Evolutionary conservation across 2,888 invertebrate genomes (phyloP), one percentile per base, ranked within the genome.

Genomic region (Acleris holmiana): DNA sequence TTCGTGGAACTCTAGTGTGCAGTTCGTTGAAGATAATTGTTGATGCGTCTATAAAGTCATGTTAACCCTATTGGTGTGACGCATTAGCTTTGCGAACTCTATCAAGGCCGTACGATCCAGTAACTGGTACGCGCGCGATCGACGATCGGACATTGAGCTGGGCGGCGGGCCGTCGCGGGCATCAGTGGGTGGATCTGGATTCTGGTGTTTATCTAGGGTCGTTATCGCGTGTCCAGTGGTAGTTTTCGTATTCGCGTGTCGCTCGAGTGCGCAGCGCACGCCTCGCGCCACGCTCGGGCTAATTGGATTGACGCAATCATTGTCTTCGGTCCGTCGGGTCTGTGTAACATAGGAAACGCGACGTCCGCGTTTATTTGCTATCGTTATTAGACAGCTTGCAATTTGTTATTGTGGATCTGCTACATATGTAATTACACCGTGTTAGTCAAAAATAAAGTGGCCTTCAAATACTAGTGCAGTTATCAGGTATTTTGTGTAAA

Each of bases 51-150:
- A 21, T 59, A 46, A 49, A 50, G 54, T 67, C 49, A 7, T 35
- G 59, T 60, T 46, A 59, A 60, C 49, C 49, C 55, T 65, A 54
- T 65, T 60, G 23, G 49, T 61, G 61, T 58, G 57, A 65, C 57
- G 61, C 58, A 61, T 57, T 65, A 64, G 50, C 35, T 51, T 47
- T 58, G 82, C 83, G 86, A 85, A 82, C 83, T 79, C 72, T 76
- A 82, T 82, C 91, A 91, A 92, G 91, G 91, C 87, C 91, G 91
- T 83, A 76, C 78, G 76, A 72, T 73, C 71, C 74, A 80, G 91
- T 92, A 81, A 90, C 91, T 83, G 91, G 89, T 78, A 89, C 90
- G 71, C 77, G 67, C 67, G 57, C 67, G 76, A 66, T 44, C 35
- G 54, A 55, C 65, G 65, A 55, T 65, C 75, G 75, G 76, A 68